These are phyloP conservation scores for Aradophagus sp. DNA, from an alignment of 1,140 invertebrate genomes.

Conservation along the genomic window DNA sequence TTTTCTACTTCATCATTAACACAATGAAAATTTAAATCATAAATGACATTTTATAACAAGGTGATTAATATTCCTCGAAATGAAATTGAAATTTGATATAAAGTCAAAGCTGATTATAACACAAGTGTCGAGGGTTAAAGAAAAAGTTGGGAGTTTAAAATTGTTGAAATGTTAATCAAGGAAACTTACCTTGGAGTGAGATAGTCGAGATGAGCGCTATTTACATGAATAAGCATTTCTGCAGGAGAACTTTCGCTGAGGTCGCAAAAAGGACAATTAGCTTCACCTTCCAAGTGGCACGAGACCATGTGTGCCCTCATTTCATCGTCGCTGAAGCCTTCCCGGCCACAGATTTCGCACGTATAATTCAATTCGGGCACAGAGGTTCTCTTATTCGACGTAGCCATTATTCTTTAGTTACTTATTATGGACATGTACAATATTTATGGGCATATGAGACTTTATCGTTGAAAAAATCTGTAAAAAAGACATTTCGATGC, in stretches of 20 bases:
- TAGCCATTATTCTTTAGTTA: constrained; percentile 60
- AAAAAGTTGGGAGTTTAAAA: too few species aligned
- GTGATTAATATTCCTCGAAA: too few species aligned
- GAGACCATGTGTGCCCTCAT: constrained; percentile 85
- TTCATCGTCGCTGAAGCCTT: constrained; percentile 85
- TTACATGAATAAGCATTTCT: constrained; percentile 86
- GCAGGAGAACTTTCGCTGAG: constrained; percentile 81
- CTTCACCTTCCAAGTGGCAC: constrained; percentile 84
- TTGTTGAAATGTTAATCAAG: constrained; percentile 5
- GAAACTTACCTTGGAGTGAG: constrained; percentile 80
- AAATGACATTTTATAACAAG: too few species aligned
- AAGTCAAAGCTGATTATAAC: too few species aligned
- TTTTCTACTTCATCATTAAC: too few species aligned
- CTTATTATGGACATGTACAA: constrained; percentile 7
- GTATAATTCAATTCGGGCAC: constrained; percentile 76
- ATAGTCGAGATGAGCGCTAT: constrained; percentile 86
- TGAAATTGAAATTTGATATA: too few species aligned
- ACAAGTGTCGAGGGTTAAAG: too few species aligned
- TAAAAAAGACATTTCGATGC: constrained; percentile 2
- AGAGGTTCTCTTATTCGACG: constrained; percentile 63
- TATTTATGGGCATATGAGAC: too few species aligned
- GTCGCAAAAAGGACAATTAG: constrained; percentile 88
- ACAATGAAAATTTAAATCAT: too few species aligned
- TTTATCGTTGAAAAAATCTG: too few species aligned
- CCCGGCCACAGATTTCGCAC: constrained; percentile 88